Percentiles rank a stretch among this genome's conserved stretches.
Evolutionary conservation across 2,888 invertebrate genomes (phyloP).

Genomic region (Melieria omissa): DNA sequence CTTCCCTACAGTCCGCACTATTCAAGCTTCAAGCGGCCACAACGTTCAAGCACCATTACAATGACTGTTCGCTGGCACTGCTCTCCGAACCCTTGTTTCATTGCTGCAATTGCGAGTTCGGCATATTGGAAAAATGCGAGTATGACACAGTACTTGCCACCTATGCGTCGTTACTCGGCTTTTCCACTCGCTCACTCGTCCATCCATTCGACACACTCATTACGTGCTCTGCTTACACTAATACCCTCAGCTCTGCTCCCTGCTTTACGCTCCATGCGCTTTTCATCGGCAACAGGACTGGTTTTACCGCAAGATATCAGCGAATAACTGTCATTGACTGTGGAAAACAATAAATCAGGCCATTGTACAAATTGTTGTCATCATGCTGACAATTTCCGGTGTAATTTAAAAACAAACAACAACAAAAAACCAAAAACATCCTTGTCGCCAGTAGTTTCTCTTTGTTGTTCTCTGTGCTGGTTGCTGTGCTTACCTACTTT

Average conservation of each 20-base stretch:
- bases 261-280: not conserved
- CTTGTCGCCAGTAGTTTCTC: too few relatives aligned
- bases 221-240: slow-evolving; percentile 27
- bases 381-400: slow-evolving; percentile 48
- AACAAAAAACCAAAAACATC: not conserved
- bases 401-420: slow-evolving; percentile 36
- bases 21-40: too few relatives aligned
- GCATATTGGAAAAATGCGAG: too few relatives aligned
- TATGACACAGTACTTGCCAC: too few relatives aligned
- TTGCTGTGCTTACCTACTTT: too few relatives aligned
- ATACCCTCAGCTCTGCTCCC: not conserved
- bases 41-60: too few relatives aligned
- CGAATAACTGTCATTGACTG: slow-evolving; percentile 46
- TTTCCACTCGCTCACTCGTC: not conserved
- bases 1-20: too few relatives aligned
- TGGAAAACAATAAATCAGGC: slow-evolving; percentile 48
- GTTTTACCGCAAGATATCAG: slow-evolving; percentile 32
- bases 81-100: too few relatives aligned
- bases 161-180: too few relatives aligned
- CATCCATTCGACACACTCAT: not conserved
- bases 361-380: slow-evolving; percentile 50
- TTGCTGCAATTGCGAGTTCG: too few relatives aligned
- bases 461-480: too few relatives aligned
- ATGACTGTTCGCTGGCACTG: too few relatives aligned
- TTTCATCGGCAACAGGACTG: not conserved